phyloP scores from a whole-genome alignment of 64 coral and sea anemone genomes.

The Dendrophyllia cribrosa region DNA sequence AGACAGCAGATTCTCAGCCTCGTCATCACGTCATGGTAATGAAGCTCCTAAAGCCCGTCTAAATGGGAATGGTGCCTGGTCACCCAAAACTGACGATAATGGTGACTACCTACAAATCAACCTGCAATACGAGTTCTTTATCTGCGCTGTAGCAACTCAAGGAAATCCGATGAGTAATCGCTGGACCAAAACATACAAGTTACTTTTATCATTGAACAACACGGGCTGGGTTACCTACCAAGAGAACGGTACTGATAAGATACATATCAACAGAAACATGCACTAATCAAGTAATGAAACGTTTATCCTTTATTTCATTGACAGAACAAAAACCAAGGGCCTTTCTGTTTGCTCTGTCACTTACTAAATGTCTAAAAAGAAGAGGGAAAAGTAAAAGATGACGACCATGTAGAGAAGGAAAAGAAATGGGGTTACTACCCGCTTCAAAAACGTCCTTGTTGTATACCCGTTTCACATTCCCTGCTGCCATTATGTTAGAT shows the following conservation, averaged over 20 bases:
- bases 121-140: background rate
- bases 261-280: background rate
- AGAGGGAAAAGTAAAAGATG: no score
- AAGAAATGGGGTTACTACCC: no score
- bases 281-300: no score
- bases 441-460: no score
- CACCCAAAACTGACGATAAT: background rate
- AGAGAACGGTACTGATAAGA: background rate
- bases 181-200: background rate
- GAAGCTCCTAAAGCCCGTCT: background rate
- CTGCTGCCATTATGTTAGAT: no score
- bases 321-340: no score
- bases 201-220: background rate
- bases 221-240: background rate
- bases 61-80: background rate
- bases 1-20: background rate
- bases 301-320: no score
- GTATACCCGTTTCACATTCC: no score
- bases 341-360: no score
- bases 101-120: slow-evolving; percentile 26
- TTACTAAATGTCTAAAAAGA: no score
- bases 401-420: no score
- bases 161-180: background rate
- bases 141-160: slow-evolving; percentile 36
- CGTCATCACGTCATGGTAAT: background rate